These are phyloP conservation scores for Acomys russatus DNA, from an alignment of 2,797 vertebrate species.

Conservation along the genomic window DNA sequence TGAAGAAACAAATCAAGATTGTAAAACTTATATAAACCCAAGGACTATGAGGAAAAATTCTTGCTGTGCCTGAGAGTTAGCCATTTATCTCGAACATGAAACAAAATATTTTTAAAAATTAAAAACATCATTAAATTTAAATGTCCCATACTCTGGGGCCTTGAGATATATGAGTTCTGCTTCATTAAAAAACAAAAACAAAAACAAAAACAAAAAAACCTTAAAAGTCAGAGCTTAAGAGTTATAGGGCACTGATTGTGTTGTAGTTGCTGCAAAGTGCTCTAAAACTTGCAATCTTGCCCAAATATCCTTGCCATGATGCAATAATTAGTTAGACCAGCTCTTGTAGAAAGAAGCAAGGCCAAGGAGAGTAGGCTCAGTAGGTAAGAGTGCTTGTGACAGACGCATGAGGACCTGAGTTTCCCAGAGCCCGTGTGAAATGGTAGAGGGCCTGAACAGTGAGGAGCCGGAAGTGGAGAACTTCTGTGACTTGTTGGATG, in stretches of 20 bases:
- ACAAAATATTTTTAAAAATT: neutral
- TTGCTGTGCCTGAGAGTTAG: neutral
- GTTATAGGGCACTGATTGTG: neutral
- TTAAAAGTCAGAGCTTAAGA: neutral
- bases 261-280: neutral
- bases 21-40: neutral
- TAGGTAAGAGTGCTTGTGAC: neutral
- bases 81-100: neutral
- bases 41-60: neutral
- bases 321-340: conserved; percentile 13
- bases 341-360: neutral
- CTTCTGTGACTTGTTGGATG: neutral
- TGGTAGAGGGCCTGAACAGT: neutral
- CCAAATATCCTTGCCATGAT: neutral
- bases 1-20: neutral
- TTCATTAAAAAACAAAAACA: neutral
- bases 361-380: neutral
- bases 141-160: neutral
- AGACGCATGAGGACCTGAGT: neutral
- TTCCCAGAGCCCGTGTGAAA: neutral
- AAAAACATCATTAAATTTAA: neutral
- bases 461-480: no score
- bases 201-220: neutral
- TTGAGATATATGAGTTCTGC: neutral
- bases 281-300: neutral